Evolutionary conservation across 92 coral and sea anemone genomes (phyloP).

Genomic region (Siderastrea siderea): DNA sequence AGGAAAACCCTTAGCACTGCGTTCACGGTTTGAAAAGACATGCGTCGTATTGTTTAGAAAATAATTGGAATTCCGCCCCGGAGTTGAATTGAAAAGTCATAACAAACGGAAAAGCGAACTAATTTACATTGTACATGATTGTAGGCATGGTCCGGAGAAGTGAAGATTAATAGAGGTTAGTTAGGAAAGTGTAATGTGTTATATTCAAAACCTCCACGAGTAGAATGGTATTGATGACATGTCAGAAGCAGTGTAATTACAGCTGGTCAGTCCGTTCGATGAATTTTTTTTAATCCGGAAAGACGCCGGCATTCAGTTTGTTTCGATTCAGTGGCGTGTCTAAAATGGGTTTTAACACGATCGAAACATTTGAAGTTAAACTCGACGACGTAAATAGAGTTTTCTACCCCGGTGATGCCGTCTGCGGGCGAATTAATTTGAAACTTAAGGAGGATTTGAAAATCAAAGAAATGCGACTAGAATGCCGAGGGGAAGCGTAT

Average conservation of each 20-base stretch:
- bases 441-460: slow-evolving; percentile 48
- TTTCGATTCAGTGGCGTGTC: neutral
- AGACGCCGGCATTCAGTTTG: neutral
- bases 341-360: neutral
- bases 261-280: neutral
- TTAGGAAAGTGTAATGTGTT: neutral
- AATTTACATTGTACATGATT: slow-evolving; percentile 1
- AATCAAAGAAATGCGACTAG: slow-evolving; percentile 66
- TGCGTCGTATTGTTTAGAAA: neutral
- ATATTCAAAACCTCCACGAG: neutral
- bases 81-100: neutral
- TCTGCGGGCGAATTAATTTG: slow-evolving; percentile 67
- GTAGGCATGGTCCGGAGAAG: neutral
- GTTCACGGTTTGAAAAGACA: neutral
- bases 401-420: slow-evolving; percentile 75
- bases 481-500: slow-evolving; percentile 81
- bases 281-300: neutral
- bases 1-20: neutral
- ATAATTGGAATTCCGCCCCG: neutral
- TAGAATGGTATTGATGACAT: too few relatives aligned
- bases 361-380: slow-evolving; percentile 57
- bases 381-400: slow-evolving; percentile 65
- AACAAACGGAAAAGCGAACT: neutral
- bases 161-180: neutral
- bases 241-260: neutral